Conservation (phyloP, 2,888 invertebrate genomes). For the Hypena proboscidalis region DNA sequence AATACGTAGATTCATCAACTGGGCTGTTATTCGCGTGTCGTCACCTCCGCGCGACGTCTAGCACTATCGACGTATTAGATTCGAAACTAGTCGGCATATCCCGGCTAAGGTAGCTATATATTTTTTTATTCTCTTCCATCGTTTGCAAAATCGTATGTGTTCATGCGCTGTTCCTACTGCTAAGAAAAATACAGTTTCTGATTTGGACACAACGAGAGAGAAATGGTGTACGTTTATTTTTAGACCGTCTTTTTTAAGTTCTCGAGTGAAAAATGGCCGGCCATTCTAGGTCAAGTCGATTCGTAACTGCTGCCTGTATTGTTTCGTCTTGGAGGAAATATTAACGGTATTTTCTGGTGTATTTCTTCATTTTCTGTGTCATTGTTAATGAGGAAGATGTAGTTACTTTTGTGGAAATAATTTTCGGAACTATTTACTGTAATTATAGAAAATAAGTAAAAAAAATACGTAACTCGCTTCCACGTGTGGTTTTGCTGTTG, state of each 20-base stretch:
- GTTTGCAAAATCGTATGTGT: constrained; percentile 31
- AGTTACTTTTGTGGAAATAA: neutral
- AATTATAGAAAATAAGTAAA: too few species aligned
- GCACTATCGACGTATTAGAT: too few species aligned
- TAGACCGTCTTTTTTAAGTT: constrained; percentile 33
- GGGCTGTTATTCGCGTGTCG: too few species aligned
- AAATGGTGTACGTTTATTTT: constrained; percentile 36
- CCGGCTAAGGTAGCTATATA: too few species aligned
- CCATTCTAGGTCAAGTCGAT: constrained; percentile 41
- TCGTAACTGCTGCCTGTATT: constrained; percentile 26
- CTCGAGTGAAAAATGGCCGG: constrained; percentile 37
- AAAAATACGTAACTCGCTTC: too few species aligned
- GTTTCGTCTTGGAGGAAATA: constrained; percentile 30
- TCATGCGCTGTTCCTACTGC: constrained; percentile 13
- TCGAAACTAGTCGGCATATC: too few species aligned
- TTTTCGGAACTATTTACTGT: too few species aligned
- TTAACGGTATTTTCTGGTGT: constrained; percentile 25
- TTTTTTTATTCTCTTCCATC: too few species aligned
- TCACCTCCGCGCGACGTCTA: too few species aligned
- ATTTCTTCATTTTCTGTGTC: neutral
- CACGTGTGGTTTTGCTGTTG: too few species aligned
- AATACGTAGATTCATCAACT: too few species aligned
- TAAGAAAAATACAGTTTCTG: constrained; percentile 29
- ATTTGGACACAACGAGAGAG: constrained; percentile 38
- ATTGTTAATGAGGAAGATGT: neutral